These are phyloP conservation scores for Amphiprion ocellaris DNA, from an alignment of 2,113 vertebrate genomes.

Conservation along the genomic window DNA sequence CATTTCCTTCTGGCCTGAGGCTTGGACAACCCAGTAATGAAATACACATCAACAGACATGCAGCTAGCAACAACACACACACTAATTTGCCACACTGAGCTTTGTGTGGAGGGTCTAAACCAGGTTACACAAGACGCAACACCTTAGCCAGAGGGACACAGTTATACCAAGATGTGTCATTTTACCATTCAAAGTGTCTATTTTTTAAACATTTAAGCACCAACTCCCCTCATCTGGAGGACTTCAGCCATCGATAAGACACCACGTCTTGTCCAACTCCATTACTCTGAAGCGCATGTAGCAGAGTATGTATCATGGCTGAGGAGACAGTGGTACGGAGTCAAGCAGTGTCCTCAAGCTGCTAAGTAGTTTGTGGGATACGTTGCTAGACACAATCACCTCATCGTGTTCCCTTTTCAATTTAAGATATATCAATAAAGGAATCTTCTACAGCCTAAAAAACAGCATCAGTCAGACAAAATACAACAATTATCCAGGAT, in stretches of 20 bases:
- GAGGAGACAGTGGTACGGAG: no score
- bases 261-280: neutral
- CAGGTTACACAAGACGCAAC: conserved; percentile 26
- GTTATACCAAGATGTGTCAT: neutral
- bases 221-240: neutral
- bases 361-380: no score
- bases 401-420: no score
- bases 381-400: no score
- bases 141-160: neutral
- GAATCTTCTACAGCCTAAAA: no score
- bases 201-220: no score
- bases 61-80: neutral
- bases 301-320: no score
- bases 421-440: no score
- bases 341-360: no score
- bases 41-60: conserved; percentile 30
- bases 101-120: neutral
- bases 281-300: no score
- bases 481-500: no score
- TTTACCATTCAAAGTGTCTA: neutral
- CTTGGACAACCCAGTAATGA: conserved; percentile 33
- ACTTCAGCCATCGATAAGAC: neutral
- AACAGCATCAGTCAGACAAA: no score
- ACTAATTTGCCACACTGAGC: neutral
- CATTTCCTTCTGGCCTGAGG: conserved; percentile 21